Conservation (phyloP, 2,113 vertebrate genomes). For the Tympanuchus pallidicinctus region DNA sequence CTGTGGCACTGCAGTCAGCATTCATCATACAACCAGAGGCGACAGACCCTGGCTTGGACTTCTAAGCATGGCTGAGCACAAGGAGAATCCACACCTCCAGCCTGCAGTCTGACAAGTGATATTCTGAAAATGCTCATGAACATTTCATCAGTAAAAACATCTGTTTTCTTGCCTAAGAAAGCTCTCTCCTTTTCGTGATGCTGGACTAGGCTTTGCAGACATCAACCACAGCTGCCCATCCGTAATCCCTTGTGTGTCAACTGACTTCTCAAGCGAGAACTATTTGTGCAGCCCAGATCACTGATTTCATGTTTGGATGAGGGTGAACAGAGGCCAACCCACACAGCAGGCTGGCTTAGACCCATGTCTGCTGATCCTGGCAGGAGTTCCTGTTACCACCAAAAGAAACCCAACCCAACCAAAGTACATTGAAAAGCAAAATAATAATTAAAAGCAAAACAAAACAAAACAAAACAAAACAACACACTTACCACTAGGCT, state of each 20-base stretch:
- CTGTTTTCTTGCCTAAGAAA: not conserved
- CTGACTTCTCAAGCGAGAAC: not conserved
- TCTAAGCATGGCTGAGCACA: not conserved
- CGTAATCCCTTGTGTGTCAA: not conserved
- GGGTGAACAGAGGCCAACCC: not conserved
- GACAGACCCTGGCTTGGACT: not conserved
- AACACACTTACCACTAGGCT: slow-evolving; percentile 87
- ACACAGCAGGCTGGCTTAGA: not conserved
- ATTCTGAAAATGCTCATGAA: not conserved
- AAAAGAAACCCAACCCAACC: slow-evolving; percentile 14
- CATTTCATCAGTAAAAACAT: not conserved
- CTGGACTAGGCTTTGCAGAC: not conserved
- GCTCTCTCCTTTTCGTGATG: not conserved
- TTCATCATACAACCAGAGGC: fast-evolving
- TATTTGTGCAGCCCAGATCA: not conserved
- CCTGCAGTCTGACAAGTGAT: too few relatives aligned
- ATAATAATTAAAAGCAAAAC: not conserved
- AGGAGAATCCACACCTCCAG: not conserved
- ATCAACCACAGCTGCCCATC: not conserved
- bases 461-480: not conserved
- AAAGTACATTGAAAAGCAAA: not conserved
- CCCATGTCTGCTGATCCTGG: not conserved
- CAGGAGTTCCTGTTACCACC: not conserved
- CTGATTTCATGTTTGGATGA: not conserved
- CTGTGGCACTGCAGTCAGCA: not conserved